Conservation (phyloP, 2,113 vertebrate genomes). For the Thermophis baileyi region DNA sequence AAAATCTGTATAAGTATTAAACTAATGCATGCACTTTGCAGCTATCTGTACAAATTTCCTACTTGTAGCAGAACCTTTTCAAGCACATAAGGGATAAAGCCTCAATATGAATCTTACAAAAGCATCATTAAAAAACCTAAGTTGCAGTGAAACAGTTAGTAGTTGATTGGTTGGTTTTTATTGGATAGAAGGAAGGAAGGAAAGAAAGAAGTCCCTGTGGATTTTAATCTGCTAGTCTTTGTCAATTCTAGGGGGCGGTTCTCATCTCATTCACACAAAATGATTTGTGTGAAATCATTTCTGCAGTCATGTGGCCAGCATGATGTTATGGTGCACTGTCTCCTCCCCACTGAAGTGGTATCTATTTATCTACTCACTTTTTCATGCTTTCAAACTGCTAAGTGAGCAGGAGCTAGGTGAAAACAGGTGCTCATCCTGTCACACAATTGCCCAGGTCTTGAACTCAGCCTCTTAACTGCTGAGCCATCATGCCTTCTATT, state of each 20-base stretch:
- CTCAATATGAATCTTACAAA: constrained; percentile 46
- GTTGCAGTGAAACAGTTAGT: constrained; percentile 23
- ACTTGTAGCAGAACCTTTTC: constrained; percentile 54
- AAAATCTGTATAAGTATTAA: constrained; percentile 41
- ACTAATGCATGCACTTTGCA: constrained; percentile 30
- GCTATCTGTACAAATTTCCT: constrained; percentile 41
- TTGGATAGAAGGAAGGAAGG: neutral
- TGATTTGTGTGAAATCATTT: neutral
- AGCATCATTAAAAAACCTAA: constrained; percentile 38
- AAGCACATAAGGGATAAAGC: constrained; percentile 64
- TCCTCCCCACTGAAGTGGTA: neutral
- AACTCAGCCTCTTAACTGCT: neutral
- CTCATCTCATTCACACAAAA: too few relatives aligned
- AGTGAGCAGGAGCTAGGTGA: neutral
- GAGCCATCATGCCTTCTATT: neutral
- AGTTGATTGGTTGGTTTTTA: constrained; percentile 33
- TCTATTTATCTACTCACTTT: neutral
- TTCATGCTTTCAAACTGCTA: neutral
- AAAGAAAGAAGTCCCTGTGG: neutral
- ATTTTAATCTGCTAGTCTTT: neutral
- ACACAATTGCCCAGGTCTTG: neutral
- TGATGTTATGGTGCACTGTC: neutral
- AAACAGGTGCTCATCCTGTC: neutral
- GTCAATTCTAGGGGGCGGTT: neutral
- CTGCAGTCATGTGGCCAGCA: neutral